Evolutionary conservation across 2,113 vertebrate species (phyloP).

Genomic region (Dicentrarchus labrax): DNA sequence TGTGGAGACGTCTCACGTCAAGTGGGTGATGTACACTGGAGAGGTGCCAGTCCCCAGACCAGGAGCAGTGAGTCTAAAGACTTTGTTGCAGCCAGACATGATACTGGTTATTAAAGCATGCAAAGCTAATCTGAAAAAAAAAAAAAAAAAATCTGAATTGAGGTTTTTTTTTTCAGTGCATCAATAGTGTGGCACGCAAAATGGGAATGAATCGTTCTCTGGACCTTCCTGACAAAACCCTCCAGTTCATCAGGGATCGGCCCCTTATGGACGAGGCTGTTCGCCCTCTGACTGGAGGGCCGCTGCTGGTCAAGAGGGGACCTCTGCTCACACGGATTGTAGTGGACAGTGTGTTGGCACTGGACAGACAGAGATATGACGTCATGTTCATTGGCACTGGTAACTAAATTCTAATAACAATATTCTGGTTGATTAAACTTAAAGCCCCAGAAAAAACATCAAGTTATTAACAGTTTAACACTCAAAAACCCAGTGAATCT

Average conservation of each 20-base stretch:
- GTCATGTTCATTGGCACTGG: slow-evolving; percentile 88
- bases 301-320: slow-evolving; percentile 79
- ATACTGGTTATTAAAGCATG: background rate
- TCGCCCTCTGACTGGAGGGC: slow-evolving; percentile 71
- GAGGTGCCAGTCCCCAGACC: slow-evolving; percentile 84
- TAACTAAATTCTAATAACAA: slow-evolving; percentile 30
- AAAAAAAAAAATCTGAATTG: background rate
- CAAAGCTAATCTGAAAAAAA: background rate
- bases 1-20: slow-evolving; percentile 77
- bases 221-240: slow-evolving; percentile 84
- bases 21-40: slow-evolving; percentile 83
- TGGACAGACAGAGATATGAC: slow-evolving; percentile 71
- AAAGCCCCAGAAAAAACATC: background rate
- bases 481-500: background rate
- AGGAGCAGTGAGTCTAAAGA: slow-evolving; percentile 81
- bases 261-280: slow-evolving; percentile 83
- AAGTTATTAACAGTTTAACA: background rate
- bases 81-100: background rate
- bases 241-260: slow-evolving; percentile 85
- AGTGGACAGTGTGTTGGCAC: slow-evolving; percentile 76
- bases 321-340: slow-evolving; percentile 81
- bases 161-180: slow-evolving; percentile 70
- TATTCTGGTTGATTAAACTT: slow-evolving; percentile 7
- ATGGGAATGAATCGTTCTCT: slow-evolving; percentile 77
- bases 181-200: slow-evolving; percentile 70